These are phyloP conservation scores for Petaurus breviceps DNA, from an alignment of 2,113 vertebrate genomes.

Conservation along the genomic window DNA sequence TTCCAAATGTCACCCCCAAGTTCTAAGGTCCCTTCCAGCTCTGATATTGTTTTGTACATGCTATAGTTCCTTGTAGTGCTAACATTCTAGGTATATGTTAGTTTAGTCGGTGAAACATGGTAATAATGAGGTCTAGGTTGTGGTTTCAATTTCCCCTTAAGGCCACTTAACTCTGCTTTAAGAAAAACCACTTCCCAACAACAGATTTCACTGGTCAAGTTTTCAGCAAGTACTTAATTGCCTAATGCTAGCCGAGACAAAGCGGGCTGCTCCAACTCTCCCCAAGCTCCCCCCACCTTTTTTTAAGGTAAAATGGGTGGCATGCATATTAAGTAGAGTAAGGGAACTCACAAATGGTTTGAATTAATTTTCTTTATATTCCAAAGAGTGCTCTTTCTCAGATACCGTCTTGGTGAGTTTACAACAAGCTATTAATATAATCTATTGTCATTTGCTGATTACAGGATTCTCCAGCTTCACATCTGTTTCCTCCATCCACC, in stretches of 20 bases:
- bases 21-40: not conserved
- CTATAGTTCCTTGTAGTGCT: not conserved
- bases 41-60: not conserved
- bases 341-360: fast-evolving
- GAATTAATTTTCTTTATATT: not conserved
- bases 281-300: fast-evolving
- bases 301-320: not conserved
- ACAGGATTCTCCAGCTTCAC: not conserved
- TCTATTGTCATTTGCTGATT: fast-evolving
- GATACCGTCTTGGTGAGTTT: not conserved
- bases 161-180: not conserved
- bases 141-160: too few relatives aligned
- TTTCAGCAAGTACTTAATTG: not conserved
- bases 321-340: too few relatives aligned
- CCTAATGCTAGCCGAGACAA: not conserved
- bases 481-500: not conserved
- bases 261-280: not conserved
- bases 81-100: not conserved
- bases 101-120: not conserved
- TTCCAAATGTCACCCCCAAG: not conserved
- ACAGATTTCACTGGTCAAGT: not conserved
- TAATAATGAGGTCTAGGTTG: not conserved
- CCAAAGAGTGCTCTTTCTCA: not conserved
- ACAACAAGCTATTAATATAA: not conserved
- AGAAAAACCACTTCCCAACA: not conserved